Percentiles rank a stretch among this genome's conserved stretches.
These are phyloP conservation scores for Lasiurus cinereus DNA, from an alignment of 2,113 vertebrate species.

Conservation along the genomic window DNA sequence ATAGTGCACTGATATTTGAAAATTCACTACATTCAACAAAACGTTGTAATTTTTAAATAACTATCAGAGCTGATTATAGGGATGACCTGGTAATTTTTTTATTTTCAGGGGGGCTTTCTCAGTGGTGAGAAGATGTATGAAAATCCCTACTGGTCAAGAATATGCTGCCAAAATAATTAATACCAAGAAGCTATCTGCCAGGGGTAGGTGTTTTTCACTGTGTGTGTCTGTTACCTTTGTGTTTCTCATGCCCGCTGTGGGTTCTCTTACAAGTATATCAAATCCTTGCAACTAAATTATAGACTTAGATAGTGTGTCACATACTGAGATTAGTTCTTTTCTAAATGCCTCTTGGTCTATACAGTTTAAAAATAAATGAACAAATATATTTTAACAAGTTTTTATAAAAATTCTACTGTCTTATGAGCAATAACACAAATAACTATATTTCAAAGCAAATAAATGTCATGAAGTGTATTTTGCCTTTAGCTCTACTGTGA, in stretches of 20 bases:
- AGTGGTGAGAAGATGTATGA: constrained; percentile 97
- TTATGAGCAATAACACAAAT: background rate
- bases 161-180: constrained; percentile 99
- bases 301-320: constrained; percentile 5
- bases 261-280: constrained; percentile 8
- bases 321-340: constrained; percentile 42
- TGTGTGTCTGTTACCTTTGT: constrained; percentile 22
- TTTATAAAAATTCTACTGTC: background rate
- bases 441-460: constrained; percentile 24
- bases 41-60: background rate
- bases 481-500: constrained; percentile 8
- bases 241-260: background rate
- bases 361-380: constrained; percentile 41
- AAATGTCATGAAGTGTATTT: background rate
- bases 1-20: background rate
- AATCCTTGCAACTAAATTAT: constrained; percentile 11
- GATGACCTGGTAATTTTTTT: constrained; percentile 83
- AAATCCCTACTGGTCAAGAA: constrained; percentile 97
- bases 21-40: background rate
- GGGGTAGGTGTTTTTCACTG: constrained; percentile 91
- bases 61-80: constrained; percentile 48
- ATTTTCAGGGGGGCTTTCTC: constrained; percentile 96
- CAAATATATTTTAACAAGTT: constrained; percentile 28
- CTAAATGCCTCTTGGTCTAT: constrained; percentile 29
- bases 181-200: constrained; percentile 97